Evolutionary conservation across 2,113 vertebrate species (phyloP), one percentile per base, ranked within the genome.

Genomic region (Euleptes europaea): DNA sequence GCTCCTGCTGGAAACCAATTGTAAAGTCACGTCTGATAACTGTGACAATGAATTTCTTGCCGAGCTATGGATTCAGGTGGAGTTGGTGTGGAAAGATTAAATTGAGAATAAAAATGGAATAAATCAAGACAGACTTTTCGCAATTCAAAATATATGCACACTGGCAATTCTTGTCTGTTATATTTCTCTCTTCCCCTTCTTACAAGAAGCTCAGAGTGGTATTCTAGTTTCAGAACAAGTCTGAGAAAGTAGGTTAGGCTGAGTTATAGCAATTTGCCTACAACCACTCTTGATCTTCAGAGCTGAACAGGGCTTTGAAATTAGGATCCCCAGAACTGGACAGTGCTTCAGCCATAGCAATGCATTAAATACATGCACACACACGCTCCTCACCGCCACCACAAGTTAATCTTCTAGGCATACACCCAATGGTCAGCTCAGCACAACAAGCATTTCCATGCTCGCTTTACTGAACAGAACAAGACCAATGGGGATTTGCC

Each of bases 31-130:
- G 21, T 28, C 6, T 63, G 4, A 2, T 28, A 82, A 78, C 51
- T 12, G 0, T 0, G 79, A 49, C 71, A 0, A 1, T 69, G 23
- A 54, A 76, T 69, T 51, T 60, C 70, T 73, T 77, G 54, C 12
- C 31, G 19, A 17, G 9, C 1, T 0, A 66, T 11, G 70, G 9
- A 26, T 17, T 4, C 4, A 14, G 3, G 51, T 51, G 42, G 3
- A 49, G 2, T 15, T 49, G 54, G 19, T 65, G 57, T 49, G 31
- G 54, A n/a, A 71, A 54, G 44, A 49, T 1, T 26, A 65, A 65
- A 2, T 49, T 5, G 23, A 35, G 60, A 5, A 26, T n/a, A n/a
- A 60, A 44, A 5, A n/a, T 65, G 42, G 40, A 57, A 44, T 15
- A 74, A 74, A 74, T n/a, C 28, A 28, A 31, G 72, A 74, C 40